A percentile compares a stretch with the other conserved stretches of the same genome.
phyloP scores from a whole-genome alignment of 2,113 vertebrate species.

The Cephalopterus ornatus region DNA sequence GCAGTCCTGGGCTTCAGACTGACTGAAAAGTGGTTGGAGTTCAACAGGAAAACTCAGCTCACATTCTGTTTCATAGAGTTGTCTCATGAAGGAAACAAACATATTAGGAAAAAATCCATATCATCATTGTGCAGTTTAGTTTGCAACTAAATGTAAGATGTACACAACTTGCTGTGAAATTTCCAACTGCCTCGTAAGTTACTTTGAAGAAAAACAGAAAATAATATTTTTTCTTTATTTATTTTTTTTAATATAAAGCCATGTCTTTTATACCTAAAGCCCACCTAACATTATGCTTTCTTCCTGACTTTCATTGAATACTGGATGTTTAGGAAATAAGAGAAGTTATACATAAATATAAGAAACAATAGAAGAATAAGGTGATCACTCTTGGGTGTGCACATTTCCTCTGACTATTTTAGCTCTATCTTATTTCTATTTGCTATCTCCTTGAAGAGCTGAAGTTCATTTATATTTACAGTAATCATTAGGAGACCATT shows the following conservation, averaged over 20 bases:
- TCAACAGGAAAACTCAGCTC: not conserved
- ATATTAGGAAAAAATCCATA: not conserved
- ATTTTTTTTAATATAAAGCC: not conserved
- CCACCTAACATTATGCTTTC: not conserved
- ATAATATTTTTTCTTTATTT: accelerated
- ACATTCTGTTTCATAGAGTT: not conserved
- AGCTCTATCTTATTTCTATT: not conserved
- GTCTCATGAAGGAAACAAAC: not conserved
- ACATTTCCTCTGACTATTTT: not conserved
- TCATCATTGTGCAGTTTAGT: not conserved
- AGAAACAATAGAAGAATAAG: not conserved
- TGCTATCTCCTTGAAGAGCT: not conserved
- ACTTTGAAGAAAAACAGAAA: not conserved
- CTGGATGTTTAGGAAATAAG: not conserved
- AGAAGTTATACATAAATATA: not conserved
- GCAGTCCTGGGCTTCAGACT: not conserved
- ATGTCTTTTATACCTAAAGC: not conserved
- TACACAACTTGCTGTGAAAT: not conserved
- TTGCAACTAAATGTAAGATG: not conserved
- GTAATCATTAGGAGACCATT: not conserved
- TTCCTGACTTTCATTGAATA: not conserved
- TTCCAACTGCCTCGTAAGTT: not conserved
- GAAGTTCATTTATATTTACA: not conserved
- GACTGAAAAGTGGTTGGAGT: not conserved
- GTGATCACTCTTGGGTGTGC: not conserved